These are phyloP conservation scores for Drosophila rhopaloa DNA, from an alignment of 1,140 invertebrate genomes.

Conservation along the genomic window DNA sequence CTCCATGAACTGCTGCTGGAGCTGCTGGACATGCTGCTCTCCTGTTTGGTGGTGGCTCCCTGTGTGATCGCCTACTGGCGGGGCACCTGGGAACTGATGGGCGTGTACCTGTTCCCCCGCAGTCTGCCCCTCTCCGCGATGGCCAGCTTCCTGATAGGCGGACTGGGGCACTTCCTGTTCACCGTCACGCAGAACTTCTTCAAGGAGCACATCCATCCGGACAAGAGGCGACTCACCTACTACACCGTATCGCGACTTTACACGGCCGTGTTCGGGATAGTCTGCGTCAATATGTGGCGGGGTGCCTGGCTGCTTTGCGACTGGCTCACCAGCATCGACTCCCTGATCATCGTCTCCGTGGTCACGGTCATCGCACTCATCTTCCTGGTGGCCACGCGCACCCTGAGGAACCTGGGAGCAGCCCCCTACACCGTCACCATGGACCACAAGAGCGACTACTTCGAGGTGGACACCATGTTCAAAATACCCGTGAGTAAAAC, in stretches of 20 bases:
- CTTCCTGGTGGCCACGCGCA: constrained; percentile 88
- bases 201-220: constrained; percentile 87
- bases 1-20: constrained; percentile 87
- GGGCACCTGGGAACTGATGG: constrained; percentile 93
- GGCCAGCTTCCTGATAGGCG: constrained; percentile 89
- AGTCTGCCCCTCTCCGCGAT: constrained; percentile 87
- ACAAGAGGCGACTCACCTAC: constrained; percentile 88
- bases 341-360: constrained; percentile 86
- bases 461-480: constrained; percentile 93
- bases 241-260: constrained; percentile 90
- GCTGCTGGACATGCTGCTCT: constrained; percentile 89
- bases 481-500: constrained; percentile 87
- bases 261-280: constrained; percentile 90
- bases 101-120: constrained; percentile 88
- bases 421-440: constrained; percentile 91
- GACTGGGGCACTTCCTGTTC: constrained; percentile 88
- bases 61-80: constrained; percentile 94
- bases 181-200: constrained; percentile 88
- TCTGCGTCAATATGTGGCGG: constrained; percentile 93
- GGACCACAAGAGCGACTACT: constrained; percentile 91
- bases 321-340: constrained; percentile 88
- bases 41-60: constrained; percentile 90
- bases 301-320: constrained; percentile 92
- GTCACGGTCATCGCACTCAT: constrained; percentile 88
- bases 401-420: constrained; percentile 91